These are phyloP conservation scores for Triplophysa tibetana DNA, from an alignment of 2,113 vertebrate species.

Conservation along the genomic window DNA sequence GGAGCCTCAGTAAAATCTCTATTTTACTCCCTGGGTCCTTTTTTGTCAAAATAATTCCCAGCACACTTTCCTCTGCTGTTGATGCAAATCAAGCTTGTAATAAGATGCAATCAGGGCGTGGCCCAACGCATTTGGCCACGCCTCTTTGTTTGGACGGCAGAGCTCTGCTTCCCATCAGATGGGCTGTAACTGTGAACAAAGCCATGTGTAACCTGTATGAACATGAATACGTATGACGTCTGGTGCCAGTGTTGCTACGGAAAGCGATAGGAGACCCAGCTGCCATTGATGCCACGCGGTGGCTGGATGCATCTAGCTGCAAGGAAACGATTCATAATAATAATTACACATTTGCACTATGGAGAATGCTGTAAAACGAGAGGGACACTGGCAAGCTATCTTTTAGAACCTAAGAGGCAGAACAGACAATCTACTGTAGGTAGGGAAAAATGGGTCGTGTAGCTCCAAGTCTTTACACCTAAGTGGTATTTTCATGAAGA, in stretches of 20 bases:
- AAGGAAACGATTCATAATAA: constrained; percentile 44
- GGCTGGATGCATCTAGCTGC: constrained; percentile 17
- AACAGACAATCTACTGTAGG: constrained; percentile 59
- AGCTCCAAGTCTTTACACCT: constrained; percentile 32
- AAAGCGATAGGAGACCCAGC: constrained; percentile 33
- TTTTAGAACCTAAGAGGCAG: constrained; percentile 43
- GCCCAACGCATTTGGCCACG: constrained; percentile 11
- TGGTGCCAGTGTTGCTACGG: constrained; percentile 47
- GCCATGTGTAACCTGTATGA: constrained; percentile 38
- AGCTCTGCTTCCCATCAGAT: constrained; percentile 15
- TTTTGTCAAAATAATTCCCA: constrained; percentile 25
- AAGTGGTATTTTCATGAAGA: constrained; percentile 46
- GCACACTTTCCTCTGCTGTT: constrained; percentile 18
- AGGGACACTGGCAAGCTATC: constrained; percentile 50
- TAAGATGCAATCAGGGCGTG: constrained; percentile 28
- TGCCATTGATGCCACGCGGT: constrained; percentile 42
- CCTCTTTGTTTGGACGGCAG: neutral
- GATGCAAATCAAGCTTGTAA: neutral
- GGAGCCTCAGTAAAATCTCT: constrained; percentile 19
- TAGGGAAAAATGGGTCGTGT: constrained; percentile 26
- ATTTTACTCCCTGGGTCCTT: constrained; percentile 23
- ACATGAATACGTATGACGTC: constrained; percentile 41
- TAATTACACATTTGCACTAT: constrained; percentile 60
- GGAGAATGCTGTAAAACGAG: constrained; percentile 54
- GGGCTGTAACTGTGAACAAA: constrained; percentile 33